phyloP scores from a whole-genome alignment of 2,888 invertebrate species.

The Lagria hirta region DNA sequence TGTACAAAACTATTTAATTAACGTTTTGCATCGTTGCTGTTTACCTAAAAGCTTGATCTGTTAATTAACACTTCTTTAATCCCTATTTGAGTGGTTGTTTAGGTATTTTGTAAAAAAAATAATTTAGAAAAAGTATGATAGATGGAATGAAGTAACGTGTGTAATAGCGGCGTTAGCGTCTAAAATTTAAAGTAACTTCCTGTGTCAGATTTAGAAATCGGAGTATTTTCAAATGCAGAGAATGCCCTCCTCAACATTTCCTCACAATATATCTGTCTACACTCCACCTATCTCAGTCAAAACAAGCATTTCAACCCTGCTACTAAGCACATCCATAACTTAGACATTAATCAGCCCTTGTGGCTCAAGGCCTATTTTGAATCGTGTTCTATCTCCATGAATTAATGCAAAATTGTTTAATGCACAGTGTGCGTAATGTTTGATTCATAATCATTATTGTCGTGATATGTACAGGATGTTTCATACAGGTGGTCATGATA shows the following conservation, averaged over 20 bases:
- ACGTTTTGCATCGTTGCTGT: no score
- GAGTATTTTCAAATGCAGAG: slow-evolving; percentile 15
- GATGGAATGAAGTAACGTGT: not conserved
- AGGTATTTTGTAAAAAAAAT: not conserved
- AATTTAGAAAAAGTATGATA: not conserved
- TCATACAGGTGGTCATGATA: no score
- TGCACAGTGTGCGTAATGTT: slow-evolving; percentile 13
- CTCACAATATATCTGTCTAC: slow-evolving; percentile 43
- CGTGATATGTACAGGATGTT: no score
- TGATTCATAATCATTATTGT: no score
- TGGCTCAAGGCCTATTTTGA: slow-evolving; percentile 29
- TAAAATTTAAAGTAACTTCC: slow-evolving; percentile 21
- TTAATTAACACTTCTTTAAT: no score
- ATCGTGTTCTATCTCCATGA: slow-evolving; percentile 28
- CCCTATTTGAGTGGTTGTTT: no score
- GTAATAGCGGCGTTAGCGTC: slow-evolving; percentile 5
- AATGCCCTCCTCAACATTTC: slow-evolving; percentile 28
- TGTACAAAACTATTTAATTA: no score
- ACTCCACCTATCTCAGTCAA: slow-evolving; percentile 46
- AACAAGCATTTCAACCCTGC: slow-evolving; percentile 45
- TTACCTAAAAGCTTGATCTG: no score
- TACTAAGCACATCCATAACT: slow-evolving; percentile 42
- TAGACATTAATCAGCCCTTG: slow-evolving; percentile 43
- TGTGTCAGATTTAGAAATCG: slow-evolving; percentile 24
- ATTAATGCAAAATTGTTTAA: slow-evolving; percentile 31